Evolutionary conservation across 2,113 vertebrate species (phyloP), one percentile per base, ranked within the genome.

Genomic region (Odocoileus virginianus): DNA sequence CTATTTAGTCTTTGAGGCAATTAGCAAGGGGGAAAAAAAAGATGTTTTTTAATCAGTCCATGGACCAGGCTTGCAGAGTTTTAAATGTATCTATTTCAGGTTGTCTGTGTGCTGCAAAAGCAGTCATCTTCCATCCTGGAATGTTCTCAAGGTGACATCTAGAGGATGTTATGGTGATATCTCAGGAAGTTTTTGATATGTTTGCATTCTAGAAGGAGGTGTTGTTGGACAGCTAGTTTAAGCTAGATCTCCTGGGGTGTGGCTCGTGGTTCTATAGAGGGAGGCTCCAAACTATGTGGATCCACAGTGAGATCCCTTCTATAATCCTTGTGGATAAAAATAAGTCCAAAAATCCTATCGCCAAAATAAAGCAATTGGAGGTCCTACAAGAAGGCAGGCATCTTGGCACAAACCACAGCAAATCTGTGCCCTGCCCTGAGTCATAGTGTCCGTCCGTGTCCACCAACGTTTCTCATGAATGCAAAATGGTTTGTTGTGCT

Each of bases 121-220:
- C 83, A 50, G 17, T 78, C 81, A 19, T 71, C 57, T 78, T 93
- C 82, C 33, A 86, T 86, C 93, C 91, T 97, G 97, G 93, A 95
- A 94, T 97, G 98, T 98, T 98, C 98, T 96, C 96, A 97, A 98
- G 96, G 97, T 97, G 98, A 98, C 98, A 98, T 97, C 98, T 98
- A 98, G 97, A 98, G 97, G 98, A 97, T 96, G 78, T 33, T 87
- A 52, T 86, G 55, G 60, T 97, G 97, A 98, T 98, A 93, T 97
- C 83, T 98, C 97, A 55, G 93, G 83, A 97, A 95, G 86, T 89
- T 93, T 88, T 52, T 89, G 93, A 97, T 96, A 81, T 2, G 15
- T 79, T 47, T 91, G 6, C 67, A 17, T 93, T 94, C 82, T 54
- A 74, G 85, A 92, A 88, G 50, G 91, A 95, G 78, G 50, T 58